phyloP scores from a whole-genome alignment of 2,888 invertebrate genomes.

The Brachypterus glaber region DNA sequence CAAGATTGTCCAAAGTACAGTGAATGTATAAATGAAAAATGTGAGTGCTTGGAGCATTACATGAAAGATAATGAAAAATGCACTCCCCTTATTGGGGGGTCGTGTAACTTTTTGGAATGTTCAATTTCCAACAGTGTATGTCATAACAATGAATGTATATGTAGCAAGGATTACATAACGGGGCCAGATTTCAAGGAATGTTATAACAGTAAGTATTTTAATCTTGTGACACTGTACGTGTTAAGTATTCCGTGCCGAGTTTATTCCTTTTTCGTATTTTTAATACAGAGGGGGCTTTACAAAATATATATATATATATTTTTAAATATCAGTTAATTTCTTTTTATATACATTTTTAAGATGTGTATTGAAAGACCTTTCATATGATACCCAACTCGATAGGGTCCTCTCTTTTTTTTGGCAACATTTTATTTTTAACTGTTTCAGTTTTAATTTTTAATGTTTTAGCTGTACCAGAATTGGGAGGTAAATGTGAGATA shows the following conservation, averaged over 20 bases:
- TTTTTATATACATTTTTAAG: too few species aligned
- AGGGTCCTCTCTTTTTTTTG: background rate
- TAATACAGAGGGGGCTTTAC: conserved; percentile 2
- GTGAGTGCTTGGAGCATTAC: conserved; percentile 22
- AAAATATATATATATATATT: too few species aligned
- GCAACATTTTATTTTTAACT: background rate
- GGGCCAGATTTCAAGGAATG: conserved; percentile 16
- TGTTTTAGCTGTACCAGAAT: conserved; percentile 17
- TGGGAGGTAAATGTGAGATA: conserved; percentile 20
- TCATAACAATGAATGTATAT: conserved; percentile 17
- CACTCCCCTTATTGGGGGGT: conserved; percentile 20
- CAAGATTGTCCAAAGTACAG: conserved; percentile 23
- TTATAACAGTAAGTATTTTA: conserved; percentile 18
- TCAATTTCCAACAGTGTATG: conserved; percentile 18
- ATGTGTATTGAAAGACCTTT: too few species aligned
- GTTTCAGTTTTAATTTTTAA: conserved; percentile 1
- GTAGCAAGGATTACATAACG: conserved; percentile 15
- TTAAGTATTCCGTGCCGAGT: too few species aligned
- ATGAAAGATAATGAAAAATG: conserved; percentile 13
- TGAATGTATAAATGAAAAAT: conserved; percentile 21
- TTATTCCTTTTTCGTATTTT: background rate
- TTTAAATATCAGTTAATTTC: too few species aligned
- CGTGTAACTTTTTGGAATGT: conserved; percentile 18
- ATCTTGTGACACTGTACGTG: too few species aligned
- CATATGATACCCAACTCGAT: too few species aligned